Conservation (phyloP, 1,140 invertebrate genomes). For the Trichomalopsis sarcophagae region DNA sequence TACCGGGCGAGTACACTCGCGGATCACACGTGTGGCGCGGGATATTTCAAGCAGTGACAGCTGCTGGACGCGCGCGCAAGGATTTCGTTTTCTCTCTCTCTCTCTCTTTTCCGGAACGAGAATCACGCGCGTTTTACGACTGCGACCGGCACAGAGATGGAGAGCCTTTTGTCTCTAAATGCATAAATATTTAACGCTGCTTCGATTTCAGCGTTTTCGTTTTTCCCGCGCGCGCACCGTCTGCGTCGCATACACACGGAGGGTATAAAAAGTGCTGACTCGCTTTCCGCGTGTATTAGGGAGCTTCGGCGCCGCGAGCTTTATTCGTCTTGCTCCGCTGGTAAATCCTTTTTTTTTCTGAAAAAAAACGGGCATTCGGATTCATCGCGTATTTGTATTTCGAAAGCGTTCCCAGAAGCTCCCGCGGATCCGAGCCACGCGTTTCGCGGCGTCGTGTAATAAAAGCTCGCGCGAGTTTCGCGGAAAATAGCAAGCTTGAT, state of each 20-base stretch:
- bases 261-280: neutral
- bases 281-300: neutral
- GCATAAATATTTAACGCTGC: conserved; percentile 31
- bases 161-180: neutral
- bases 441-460: too few species aligned
- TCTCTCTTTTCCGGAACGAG: neutral
- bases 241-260: neutral
- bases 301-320: neutral
- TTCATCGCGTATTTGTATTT: too few species aligned
- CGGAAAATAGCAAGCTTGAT: too few species aligned
- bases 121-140: conserved; percentile 53
- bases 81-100: neutral
- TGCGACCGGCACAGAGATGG: conserved; percentile 7
- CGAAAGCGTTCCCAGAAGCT: too few species aligned
- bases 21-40: conserved; percentile 11
- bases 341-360: neutral
- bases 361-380: too few species aligned
- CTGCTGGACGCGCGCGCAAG: neutral
- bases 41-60: conserved; percentile 54
- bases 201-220: neutral
- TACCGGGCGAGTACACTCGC: conserved; percentile 46
- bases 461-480: too few species aligned
- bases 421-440: too few species aligned
- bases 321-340: neutral
- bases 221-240: neutral